Base-by-base conservation (phyloP, 2,888 invertebrate species). In the Parnassius orleans region DNA sequence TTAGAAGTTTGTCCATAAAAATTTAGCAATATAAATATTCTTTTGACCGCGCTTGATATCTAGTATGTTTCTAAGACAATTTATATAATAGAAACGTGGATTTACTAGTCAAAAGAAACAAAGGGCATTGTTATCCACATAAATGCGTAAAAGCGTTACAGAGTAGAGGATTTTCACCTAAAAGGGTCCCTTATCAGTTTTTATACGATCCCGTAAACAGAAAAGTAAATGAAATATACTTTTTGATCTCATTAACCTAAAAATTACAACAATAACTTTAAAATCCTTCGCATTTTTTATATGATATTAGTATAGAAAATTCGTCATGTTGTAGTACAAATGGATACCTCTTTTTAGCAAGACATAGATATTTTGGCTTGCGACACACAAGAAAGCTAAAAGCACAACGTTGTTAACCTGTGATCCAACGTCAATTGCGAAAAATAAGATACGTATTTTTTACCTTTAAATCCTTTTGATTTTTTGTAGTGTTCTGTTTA, bases 21-120 rank as follows among this genome's bases (percentile, higher is more conserved):
- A 59, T 61, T 65, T 66, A 64, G 64, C 56, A 51, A 56, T 60
- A 24, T 41, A 54, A 64, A 60, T 53, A 60, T 44, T 54, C 51
- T 60, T 57, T 60, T 60, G 57, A 60, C 51, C 10, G 44, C 43
- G 42, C 48, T 43, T 50, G 52, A 63, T 60, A 43, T 53, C 57
- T 54, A 57, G 57, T 64, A 56, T 64, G 60, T 59, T 63, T 59
- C 60, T 64, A 54, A 62, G 62, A 68, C 65, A 59, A 69, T 67
- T 69, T 67, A 66, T 67, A 65, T 65, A 69, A 68, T 75, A 72
- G 76, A 74, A 68, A 67, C 66, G 67, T 72, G 68, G 73, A 77
- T 79, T 79, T 74, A 78, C 72, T 71, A 73, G 72, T 73, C 70
- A 76, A 78, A 81, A 72, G 72, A 79, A 82, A 81, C 79, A 81